Percentiles rank a stretch among this genome's conserved stretches.
Evolutionary conservation across 2,113 vertebrate genomes (phyloP).

Genomic region (Indicator indicator): DNA sequence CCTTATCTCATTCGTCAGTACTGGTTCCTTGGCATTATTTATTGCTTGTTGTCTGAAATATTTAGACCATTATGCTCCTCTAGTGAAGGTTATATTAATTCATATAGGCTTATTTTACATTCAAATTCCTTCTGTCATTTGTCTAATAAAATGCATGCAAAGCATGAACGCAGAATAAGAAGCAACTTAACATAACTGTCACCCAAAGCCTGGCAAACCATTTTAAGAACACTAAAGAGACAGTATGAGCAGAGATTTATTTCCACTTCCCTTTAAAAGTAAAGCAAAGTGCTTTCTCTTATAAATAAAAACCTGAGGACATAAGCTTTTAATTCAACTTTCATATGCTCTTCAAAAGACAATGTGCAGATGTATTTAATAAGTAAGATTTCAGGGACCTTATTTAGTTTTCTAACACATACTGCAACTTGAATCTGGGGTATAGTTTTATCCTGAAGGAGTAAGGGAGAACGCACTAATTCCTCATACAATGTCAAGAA

Average conservation of each 20-base stretch:
- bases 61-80: background rate
- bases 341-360: background rate
- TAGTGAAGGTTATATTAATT: background rate
- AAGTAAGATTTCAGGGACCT: background rate
- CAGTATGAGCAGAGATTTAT: background rate
- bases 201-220: background rate
- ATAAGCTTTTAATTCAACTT: background rate
- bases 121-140: background rate
- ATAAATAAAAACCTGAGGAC: background rate
- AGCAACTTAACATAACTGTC: background rate
- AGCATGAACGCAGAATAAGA: background rate
- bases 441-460: conserved; percentile 16
- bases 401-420: conserved; percentile 1
- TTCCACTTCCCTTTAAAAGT: background rate
- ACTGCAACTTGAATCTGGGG: conserved; percentile 18
- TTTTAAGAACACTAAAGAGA: background rate
- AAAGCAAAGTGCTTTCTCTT: background rate
- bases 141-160: background rate
- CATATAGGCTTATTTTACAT: background rate
- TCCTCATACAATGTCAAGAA: conserved; percentile 45
- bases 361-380: background rate
- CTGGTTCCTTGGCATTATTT: background rate
- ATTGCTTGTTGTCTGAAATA: conserved; percentile 21
- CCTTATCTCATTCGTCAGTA: background rate
- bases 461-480: background rate